A percentile compares a stretch with the other conserved stretches of the same genome.
These are phyloP conservation scores for Cliona cf. orientalis DNA, from an alignment of 37 sponge, comb jelly and placozoan species.

Conservation along the genomic window DNA sequence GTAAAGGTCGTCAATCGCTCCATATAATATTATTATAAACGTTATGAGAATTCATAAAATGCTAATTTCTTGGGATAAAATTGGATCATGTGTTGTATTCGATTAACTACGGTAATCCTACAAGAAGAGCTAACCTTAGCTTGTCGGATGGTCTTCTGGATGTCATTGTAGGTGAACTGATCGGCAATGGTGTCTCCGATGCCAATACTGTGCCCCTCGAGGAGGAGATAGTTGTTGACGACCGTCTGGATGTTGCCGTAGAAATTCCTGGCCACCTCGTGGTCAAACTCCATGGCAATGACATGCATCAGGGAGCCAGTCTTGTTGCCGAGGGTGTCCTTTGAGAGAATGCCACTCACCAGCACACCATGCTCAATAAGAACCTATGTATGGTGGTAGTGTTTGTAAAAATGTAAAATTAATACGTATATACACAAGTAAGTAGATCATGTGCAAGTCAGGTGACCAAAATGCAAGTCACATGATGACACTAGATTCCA, in stretches of 20 bases:
- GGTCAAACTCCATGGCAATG: slow-evolving; percentile 86
- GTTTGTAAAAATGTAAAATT: background rate
- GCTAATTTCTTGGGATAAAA: too few species aligned
- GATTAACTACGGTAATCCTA: too few species aligned
- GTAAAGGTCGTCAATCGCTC: too few species aligned
- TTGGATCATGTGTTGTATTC: too few species aligned
- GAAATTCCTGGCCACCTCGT: slow-evolving; percentile 89
- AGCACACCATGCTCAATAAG: slow-evolving; percentile 94
- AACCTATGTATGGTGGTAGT: slow-evolving; percentile 74
- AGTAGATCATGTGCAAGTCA: background rate
- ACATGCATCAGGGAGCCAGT: slow-evolving; percentile 96
- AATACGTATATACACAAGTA: background rate
- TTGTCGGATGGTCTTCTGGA: slow-evolving; percentile 91
- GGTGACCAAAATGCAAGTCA: background rate
- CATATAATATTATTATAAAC: too few species aligned
- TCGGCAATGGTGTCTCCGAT: slow-evolving; percentile 99
- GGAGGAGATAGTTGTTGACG: slow-evolving; percentile 95
- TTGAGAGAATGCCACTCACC: slow-evolving; percentile 92
- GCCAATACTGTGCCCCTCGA: slow-evolving; percentile 98
- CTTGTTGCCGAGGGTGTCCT: slow-evolving; percentile 96
- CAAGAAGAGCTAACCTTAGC: slow-evolving; percentile 78
- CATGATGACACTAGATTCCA: too few species aligned
- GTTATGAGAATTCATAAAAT: too few species aligned
- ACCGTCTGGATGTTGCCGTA: slow-evolving; percentile 96
- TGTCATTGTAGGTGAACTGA: slow-evolving; percentile 88